phyloP scores from a whole-genome alignment of 1,140 invertebrate genomes.

The Sycophila sp. region DNA sequence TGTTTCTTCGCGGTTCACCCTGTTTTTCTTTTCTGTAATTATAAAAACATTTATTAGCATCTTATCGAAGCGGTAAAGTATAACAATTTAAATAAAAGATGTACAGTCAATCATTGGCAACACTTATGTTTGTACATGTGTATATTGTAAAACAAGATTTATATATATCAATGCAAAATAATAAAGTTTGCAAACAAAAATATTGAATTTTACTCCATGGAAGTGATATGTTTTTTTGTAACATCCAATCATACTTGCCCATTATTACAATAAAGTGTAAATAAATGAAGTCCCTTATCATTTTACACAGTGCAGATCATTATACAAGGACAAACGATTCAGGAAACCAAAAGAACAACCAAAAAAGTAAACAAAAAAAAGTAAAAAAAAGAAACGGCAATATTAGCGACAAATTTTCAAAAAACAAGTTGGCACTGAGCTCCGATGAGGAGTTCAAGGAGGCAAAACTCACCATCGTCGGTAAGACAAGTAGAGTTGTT shows the following conservation, averaged over 20 bases:
- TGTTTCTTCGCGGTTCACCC: conserved; percentile 69
- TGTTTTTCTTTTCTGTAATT: conserved; percentile 74
- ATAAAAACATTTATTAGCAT: neutral
- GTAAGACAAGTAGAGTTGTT: conserved; percentile 64
- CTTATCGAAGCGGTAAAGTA: neutral
- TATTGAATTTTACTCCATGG: neutral
- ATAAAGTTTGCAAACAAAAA: neutral
- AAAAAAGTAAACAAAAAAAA: conserved; percentile 44
- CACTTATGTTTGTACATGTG: neutral
- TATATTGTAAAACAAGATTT: neutral
- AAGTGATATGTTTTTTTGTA: neutral
- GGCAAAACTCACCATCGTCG: conserved; percentile 62
- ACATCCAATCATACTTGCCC: neutral
- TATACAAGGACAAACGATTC: conserved; percentile 47
- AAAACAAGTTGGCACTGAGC: conserved; percentile 36
- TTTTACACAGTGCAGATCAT: conserved; percentile 32
- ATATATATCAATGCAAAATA: neutral
- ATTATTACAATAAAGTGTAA: conserved; percentile 1
- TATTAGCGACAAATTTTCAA: conserved; percentile 57
- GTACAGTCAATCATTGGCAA: neutral
- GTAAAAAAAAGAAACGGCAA: conserved; percentile 43
- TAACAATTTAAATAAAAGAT: neutral
- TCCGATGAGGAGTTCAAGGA: conserved; percentile 5
- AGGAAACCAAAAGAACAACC: conserved; percentile 29
- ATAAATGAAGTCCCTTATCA: conserved; percentile 6